These are phyloP conservation scores for Rotaria macrura DNA, from an alignment of 2,888 invertebrate species.

Conservation along the genomic window DNA sequence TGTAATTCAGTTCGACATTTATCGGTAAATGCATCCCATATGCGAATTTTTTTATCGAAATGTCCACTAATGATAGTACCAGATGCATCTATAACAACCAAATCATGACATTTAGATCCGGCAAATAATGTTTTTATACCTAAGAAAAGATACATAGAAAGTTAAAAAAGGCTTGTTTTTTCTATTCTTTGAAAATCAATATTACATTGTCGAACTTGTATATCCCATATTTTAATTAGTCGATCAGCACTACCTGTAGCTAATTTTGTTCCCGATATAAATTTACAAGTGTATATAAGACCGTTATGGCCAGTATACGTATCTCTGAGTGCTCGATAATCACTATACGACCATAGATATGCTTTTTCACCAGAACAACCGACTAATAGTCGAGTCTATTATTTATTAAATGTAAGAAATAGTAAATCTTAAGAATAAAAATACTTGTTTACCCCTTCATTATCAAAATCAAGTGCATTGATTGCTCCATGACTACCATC, in stretches of 20 bases:
- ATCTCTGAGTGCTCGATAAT: slow-evolving; percentile 64
- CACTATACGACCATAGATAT: slow-evolving; percentile 83
- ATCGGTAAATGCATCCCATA: slow-evolving; percentile 91
- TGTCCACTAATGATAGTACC: slow-evolving; percentile 84
- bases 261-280: slow-evolving; percentile 78
- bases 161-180: neutral
- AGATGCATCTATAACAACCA: slow-evolving; percentile 60
- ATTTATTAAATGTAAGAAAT: neutral
- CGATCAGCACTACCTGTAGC: slow-evolving; percentile 95
- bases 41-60: slow-evolving; percentile 84
- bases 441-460: slow-evolving; percentile 54
- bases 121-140: slow-evolving; percentile 55
- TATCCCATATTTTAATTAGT: slow-evolving; percentile 95
- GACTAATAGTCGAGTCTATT: slow-evolving; percentile 64
- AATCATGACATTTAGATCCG: slow-evolving; percentile 88
- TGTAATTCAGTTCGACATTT: slow-evolving; percentile 66
- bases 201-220: slow-evolving; percentile 77
- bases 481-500: slow-evolving; percentile 88
- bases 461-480: slow-evolving; percentile 88
- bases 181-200: slow-evolving; percentile 37
- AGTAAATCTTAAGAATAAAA: neutral
- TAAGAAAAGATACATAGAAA: slow-evolving; percentile 35
- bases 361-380: slow-evolving; percentile 94
- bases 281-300: slow-evolving; percentile 81
- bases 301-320: slow-evolving; percentile 87